Evolutionary conservation across 1,140 invertebrate species (phyloP).

Genomic region (Drosophila kurseongensis): DNA sequence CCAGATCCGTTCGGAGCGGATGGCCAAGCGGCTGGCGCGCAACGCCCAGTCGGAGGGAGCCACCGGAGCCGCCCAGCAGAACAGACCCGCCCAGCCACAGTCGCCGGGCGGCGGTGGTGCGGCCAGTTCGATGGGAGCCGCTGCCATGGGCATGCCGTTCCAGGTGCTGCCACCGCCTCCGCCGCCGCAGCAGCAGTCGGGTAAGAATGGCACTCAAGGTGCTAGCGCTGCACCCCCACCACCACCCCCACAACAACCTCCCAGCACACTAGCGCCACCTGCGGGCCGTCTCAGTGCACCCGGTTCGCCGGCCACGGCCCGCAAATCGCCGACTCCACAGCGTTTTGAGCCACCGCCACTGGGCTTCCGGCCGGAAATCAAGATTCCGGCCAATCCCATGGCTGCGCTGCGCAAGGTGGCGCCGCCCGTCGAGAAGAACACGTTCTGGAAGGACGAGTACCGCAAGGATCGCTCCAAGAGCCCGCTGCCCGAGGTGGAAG

Average conservation of each 20-base stretch:
- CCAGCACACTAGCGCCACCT: conserved; percentile 83
- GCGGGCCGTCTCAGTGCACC: conserved; percentile 73
- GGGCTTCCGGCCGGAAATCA: conserved; percentile 87
- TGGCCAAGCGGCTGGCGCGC: conserved; percentile 90
- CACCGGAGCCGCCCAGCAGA: conserved; percentile 75
- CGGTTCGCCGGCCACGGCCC: conserved; percentile 82
- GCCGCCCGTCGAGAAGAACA: conserved; percentile 84
- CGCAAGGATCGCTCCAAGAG: conserved; percentile 78
- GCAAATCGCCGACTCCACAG: conserved; percentile 84
- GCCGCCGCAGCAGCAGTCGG: conserved; percentile 79
- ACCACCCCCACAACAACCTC: conserved; percentile 86
- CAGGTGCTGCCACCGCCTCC: conserved; percentile 89
- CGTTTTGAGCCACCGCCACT: conserved; percentile 82
- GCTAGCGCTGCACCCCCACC: conserved; percentile 85
- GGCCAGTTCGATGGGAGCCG: conserved; percentile 72
- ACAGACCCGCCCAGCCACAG: conserved; percentile 79
- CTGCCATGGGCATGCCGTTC: conserved; percentile 87
- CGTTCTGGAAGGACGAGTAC: conserved; percentile 84
- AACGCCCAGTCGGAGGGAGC: conserved; percentile 86
- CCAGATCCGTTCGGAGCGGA: conserved; percentile 94
- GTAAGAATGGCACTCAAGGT: conserved; percentile 73
- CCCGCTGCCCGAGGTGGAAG: conserved; percentile 61
- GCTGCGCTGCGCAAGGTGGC: conserved; percentile 85
- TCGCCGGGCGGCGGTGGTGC: conserved; percentile 70
- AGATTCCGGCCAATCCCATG: conserved; percentile 89